These are phyloP conservation scores for Ophraella communa DNA, from an alignment of 2,888 invertebrate species.

Conservation along the genomic window DNA sequence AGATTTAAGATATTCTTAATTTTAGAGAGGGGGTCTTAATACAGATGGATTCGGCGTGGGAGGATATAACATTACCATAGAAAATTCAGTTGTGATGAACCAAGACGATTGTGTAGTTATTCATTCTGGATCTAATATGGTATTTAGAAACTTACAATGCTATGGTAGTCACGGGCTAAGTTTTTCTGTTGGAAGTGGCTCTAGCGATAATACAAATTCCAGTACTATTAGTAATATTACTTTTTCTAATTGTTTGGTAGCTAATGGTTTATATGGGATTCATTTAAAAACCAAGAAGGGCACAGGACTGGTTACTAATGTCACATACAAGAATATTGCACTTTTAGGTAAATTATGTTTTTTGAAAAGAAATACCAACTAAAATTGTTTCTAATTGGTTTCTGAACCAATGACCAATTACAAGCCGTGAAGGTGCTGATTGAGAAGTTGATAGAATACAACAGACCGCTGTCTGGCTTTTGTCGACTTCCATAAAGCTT, in stretches of 20 bases:
- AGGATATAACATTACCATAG: conserved; percentile 16
- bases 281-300: conserved; percentile 25
- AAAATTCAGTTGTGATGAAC: conserved; percentile 22
- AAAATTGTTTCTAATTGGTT: too few species aligned
- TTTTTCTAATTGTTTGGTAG: conserved; percentile 16
- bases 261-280: conserved; percentile 19
- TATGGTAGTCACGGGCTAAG: conserved; percentile 27
- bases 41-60: conserved; percentile 29
- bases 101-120: conserved; percentile 30
- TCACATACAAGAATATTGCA: conserved; percentile 18
- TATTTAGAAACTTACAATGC: conserved; percentile 19
- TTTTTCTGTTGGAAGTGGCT: conserved; percentile 16
- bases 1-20: not conserved
- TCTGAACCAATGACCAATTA: too few species aligned
- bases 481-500: too few species aligned
- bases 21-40: conserved; percentile 18
- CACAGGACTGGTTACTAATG: conserved; percentile 11
- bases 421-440: too few species aligned
- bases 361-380: too few species aligned
- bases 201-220: conserved; percentile 1
- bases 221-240: conserved; percentile 14
- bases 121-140: conserved; percentile 7
- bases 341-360: conserved; percentile 21
- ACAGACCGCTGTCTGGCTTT: too few species aligned
- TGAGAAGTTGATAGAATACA: too few species aligned